Percentiles rank a stretch among this genome's conserved stretches.
phyloP scores from a whole-genome alignment of 2,888 invertebrate genomes.

The Erebia palarica region DNA sequence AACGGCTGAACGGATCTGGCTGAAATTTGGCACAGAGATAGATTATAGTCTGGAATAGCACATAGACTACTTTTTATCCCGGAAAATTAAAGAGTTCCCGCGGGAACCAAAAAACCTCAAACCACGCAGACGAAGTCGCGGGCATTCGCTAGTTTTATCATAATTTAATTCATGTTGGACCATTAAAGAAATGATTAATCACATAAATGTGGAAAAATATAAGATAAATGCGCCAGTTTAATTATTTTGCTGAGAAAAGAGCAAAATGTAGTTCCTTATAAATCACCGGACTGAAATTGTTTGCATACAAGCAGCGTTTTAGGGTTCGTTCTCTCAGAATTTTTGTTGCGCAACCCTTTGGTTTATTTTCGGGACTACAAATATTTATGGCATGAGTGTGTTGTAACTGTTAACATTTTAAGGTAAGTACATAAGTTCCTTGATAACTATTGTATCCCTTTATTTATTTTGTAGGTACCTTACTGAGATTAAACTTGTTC shows the following conservation, averaged over 20 bases:
- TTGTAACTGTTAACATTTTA: neutral
- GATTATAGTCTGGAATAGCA: too few species aligned
- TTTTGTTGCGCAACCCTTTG: neutral
- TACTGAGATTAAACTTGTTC: neutral
- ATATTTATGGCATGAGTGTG: constrained; percentile 2
- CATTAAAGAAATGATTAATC: constrained; percentile 28
- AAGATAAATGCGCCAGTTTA: constrained; percentile 30
- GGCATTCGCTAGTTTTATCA: too few species aligned
- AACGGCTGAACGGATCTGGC: too few species aligned
- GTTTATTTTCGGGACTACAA: constrained; percentile 6
- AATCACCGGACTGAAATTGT: constrained; percentile 38
- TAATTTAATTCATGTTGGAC: constrained; percentile 32
- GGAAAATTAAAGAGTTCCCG: too few species aligned
- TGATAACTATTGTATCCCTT: neutral
- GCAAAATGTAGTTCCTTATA: constrained; percentile 34
- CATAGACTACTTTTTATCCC: too few species aligned
- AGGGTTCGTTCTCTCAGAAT: constrained; percentile 31
- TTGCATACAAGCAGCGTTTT: constrained; percentile 37
- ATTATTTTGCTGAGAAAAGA: constrained; percentile 33
- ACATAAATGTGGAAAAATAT: constrained; percentile 30
- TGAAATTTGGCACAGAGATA: too few species aligned
- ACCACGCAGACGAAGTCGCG: too few species aligned
- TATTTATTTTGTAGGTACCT: too few species aligned
- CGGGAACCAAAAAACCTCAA: too few species aligned
- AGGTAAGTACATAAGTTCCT: neutral